Evolutionary conservation across 2,888 invertebrate genomes (phyloP).

Genomic region (Balanococcus diminutus): DNA sequence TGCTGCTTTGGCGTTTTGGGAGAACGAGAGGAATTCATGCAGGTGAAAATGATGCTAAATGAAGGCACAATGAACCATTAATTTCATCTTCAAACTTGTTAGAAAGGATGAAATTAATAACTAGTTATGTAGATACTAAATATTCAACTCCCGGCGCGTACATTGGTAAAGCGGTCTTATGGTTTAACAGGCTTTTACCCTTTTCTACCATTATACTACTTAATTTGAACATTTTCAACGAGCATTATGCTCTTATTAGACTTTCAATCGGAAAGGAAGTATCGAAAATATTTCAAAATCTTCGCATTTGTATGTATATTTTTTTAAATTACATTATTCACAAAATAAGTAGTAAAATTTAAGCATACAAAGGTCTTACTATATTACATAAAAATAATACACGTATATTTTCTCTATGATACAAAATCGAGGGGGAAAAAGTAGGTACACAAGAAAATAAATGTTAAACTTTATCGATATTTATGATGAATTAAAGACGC

Average conservation of each 20-base stretch:
- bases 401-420: neutral
- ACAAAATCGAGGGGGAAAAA: neutral
- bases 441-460: neutral
- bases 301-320: neutral
- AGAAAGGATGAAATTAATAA: slow-evolving; percentile 16
- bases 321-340: slow-evolving; percentile 14
- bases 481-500: slow-evolving; percentile 24
- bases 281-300: neutral
- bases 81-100: slow-evolving; percentile 29
- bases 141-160: slow-evolving; percentile 32
- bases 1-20: neutral
- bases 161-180: neutral
- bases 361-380: slow-evolving; percentile 4
- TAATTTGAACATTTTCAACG: neutral
- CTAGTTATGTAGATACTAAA: slow-evolving; percentile 15
- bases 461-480: slow-evolving; percentile 30
- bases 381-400: slow-evolving; percentile 21
- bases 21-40: neutral
- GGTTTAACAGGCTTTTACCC: slow-evolving; percentile 19
- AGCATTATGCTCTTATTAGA: neutral
- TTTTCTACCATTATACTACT: slow-evolving; percentile 26
- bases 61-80: slow-evolving; percentile 30
- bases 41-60: slow-evolving; percentile 35
- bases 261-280: too few species aligned
- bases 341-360: slow-evolving; percentile 27